Evolutionary conservation across 2,888 invertebrate species (phyloP), one percentile per base, ranked within the genome.

Genomic region (Thymelicus acteon): DNA sequence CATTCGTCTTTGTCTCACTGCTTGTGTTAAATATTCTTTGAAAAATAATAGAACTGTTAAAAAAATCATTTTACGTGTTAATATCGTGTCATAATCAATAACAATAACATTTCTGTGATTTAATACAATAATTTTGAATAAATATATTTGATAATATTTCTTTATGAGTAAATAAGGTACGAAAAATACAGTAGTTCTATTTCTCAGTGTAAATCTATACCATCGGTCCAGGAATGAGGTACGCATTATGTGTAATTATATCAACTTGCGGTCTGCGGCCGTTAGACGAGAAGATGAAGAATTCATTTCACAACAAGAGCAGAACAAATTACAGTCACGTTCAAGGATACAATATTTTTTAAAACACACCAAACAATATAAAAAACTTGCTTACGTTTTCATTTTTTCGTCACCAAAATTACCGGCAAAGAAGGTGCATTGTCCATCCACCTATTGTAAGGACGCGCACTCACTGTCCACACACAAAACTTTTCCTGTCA

Each of bases 371-470:
- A 62, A 65, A 60, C 40, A 71, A 71, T 79, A 78, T 52, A 77
- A 78, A 64, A 72, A 81, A 81, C 75, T 86, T 87, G 83, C 93
- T 93, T 88, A 93, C 93, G 87, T 85, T 90, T 87, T 91, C 93
- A 93, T 93, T 91, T 92, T 93, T 88, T 83, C 80, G 84, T 80
- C 84, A 85, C 85, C 83, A 87, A 86, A 86, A 90, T 90, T 87
- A 90, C 89, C 82, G 80, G 83, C 79, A 81, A 82, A 81, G 83
- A 87, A 86, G 82, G 83, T 79, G 84, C 88, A 90, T 91, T 90
- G 88, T 91, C 81, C 80, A 79, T 79, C 69, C 80, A 77, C 75
- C 78, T 79, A 78, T 82, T 84, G 79, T 83, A 80, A 81, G 78
- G 76, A 80, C 77, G 77, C 75, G 75, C 85, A 86, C 86, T 84